Evolutionary conservation across 2,888 invertebrate species (phyloP).

Genomic region (Lacanobia oleracea): DNA sequence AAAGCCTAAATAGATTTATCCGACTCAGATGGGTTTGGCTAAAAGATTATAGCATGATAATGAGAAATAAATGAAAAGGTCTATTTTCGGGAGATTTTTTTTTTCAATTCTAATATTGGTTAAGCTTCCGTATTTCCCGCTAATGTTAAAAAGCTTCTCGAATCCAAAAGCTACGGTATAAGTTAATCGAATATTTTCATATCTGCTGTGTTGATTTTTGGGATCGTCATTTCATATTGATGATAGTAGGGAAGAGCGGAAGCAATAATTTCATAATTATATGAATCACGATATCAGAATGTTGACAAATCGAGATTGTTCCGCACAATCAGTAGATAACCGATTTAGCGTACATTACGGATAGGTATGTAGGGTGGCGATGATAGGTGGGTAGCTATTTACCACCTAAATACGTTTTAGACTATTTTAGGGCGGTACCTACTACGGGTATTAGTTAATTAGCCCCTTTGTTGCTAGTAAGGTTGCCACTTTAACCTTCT

Average conservation of each 20-base stretch:
- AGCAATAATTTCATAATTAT: conserved; percentile 32
- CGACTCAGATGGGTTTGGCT: conserved; percentile 50
- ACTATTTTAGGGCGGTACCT: background rate
- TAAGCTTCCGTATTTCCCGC: conserved; percentile 16
- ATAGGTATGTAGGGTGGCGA: conserved; percentile 14
- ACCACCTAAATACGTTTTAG: conserved; percentile 15
- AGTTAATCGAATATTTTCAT: conserved; percentile 15
- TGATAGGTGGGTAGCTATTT: background rate
- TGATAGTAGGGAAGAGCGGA: conserved; percentile 7
- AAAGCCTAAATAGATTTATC: conserved; percentile 49
- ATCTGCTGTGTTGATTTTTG: conserved; percentile 11
- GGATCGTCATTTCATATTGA: conserved; percentile 14
- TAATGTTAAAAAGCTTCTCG: conserved; percentile 17
- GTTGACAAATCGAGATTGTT: conserved; percentile 27
- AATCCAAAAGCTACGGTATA: background rate
- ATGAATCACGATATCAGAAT: conserved; percentile 17
- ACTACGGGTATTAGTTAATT: conserved; percentile 35
- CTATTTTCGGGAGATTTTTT: conserved; percentile 23
- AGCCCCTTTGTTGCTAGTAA: conserved; percentile 17
- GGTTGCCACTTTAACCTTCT: conserved; percentile 15
- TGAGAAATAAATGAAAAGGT: conserved; percentile 53
- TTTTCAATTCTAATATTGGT: conserved; percentile 32
- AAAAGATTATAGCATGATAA: conserved; percentile 46
- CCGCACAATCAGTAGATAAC: conserved; percentile 43
- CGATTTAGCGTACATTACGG: conserved; percentile 28